Evolutionary conservation across 2,797 vertebrate genomes (phyloP).

Genomic region (Fundulus diaphanus): DNA sequence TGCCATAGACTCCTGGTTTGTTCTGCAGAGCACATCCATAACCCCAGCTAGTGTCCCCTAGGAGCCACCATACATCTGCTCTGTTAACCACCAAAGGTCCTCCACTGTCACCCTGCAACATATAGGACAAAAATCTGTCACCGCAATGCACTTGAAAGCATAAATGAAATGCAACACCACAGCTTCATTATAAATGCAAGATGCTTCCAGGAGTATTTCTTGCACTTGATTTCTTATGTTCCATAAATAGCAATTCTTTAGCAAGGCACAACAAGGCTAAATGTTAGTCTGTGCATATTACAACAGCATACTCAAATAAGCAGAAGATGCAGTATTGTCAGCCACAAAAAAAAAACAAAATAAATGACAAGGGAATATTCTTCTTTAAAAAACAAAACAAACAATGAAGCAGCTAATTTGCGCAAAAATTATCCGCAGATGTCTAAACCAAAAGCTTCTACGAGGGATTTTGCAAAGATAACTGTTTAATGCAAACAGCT

Average conservation of each 20-base stretch:
- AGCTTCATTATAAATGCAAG: too few relatives aligned
- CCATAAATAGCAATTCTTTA: neutral
- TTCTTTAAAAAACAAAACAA: neutral
- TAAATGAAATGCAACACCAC: neutral
- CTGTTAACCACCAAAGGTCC: conserved; percentile 87
- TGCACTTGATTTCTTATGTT: neutral
- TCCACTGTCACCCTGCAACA: conserved; percentile 92
- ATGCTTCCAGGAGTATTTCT: neutral
- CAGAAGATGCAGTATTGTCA: too few relatives aligned
- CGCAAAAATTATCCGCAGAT: neutral
- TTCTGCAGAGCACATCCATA: conserved; percentile 83
- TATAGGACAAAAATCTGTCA: neutral
- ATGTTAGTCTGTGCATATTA: too few relatives aligned
- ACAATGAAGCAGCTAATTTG: neutral
- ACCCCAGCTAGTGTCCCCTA: conserved; percentile 94
- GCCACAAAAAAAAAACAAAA: neutral
- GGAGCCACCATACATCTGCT: conserved; percentile 87
- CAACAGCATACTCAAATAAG: too few relatives aligned
- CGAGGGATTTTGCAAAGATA: too few relatives aligned
- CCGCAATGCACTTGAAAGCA: neutral
- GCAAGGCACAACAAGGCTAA: too few relatives aligned
- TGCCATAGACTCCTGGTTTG: conserved; percentile 90
- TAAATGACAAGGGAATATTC: neutral
- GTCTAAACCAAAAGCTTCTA: neutral
- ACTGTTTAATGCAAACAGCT: too few relatives aligned